Evolutionary conservation across 2,888 invertebrate genomes (phyloP).

Genomic region (Chydorus sphaericus): DNA sequence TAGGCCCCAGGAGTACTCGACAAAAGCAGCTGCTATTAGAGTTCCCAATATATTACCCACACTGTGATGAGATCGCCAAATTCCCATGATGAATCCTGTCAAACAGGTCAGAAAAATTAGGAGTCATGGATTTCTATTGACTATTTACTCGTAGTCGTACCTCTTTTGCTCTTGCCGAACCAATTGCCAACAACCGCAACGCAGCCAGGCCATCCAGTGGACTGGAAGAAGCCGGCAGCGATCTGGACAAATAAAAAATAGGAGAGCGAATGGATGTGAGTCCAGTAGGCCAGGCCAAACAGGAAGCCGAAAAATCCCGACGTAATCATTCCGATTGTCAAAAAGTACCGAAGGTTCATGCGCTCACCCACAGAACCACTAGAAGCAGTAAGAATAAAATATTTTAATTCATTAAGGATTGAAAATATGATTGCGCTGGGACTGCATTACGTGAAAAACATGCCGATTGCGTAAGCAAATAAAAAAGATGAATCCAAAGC

Average conservation of each 20-base stretch:
- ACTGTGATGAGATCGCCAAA: slow-evolving; percentile 95
- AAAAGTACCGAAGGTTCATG: slow-evolving; percentile 75
- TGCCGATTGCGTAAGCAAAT: slow-evolving; percentile 79
- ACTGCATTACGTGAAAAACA: slow-evolving; percentile 55
- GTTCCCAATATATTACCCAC: slow-evolving; percentile 88
- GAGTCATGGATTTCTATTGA: background rate
- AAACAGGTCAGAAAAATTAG: background rate
- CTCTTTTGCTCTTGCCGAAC: slow-evolving; percentile 84
- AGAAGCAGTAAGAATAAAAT: background rate
- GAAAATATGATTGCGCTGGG: background rate
- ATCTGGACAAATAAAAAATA: slow-evolving; percentile 79
- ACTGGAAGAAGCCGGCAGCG: slow-evolving; percentile 16
- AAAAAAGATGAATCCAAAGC: slow-evolving; percentile 80
- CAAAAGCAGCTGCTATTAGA: slow-evolving; percentile 69
- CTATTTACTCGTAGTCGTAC: slow-evolving; percentile 27
- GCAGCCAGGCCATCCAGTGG: slow-evolving; percentile 93
- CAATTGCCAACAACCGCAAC: slow-evolving; percentile 84
- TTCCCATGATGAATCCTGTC: slow-evolving; percentile 67
- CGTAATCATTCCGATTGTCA: slow-evolving; percentile 73
- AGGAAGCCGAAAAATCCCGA: slow-evolving; percentile 74
- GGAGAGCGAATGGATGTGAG: slow-evolving; percentile 60
- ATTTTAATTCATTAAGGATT: background rate
- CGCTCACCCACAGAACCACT: slow-evolving; percentile 82
- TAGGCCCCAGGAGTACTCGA: slow-evolving; percentile 73
- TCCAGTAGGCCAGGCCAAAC: slow-evolving; percentile 72